These are phyloP conservation scores for Magallana gigas DNA, from an alignment of 1,140 invertebrate species.

Conservation along the genomic window DNA sequence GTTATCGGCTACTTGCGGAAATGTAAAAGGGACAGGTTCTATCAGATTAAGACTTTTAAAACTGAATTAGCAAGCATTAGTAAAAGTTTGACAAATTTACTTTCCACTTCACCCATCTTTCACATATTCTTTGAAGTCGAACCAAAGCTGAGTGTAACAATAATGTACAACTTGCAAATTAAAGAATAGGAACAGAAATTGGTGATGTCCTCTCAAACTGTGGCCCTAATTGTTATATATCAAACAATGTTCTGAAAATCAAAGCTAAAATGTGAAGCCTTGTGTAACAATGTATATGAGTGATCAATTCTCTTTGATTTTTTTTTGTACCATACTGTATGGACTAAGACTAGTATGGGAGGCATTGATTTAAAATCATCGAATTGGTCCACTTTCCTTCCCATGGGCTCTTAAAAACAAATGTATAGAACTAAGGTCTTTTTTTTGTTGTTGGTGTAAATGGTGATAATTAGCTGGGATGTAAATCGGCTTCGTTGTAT, in stretches of 20 bases:
- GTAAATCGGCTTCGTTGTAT: not conserved
- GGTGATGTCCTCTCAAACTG: slow-evolving; percentile 3
- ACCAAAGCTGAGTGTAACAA: not conserved
- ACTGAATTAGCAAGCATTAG: slow-evolving; percentile 28
- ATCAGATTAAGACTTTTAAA: slow-evolving; percentile 21
- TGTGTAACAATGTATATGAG: not conserved
- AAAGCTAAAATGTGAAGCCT: not conserved
- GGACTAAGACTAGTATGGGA: not conserved
- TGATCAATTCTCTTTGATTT: slow-evolving; percentile 36
- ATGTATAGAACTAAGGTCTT: not conserved
- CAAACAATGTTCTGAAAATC: slow-evolving; percentile 2
- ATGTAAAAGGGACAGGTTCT: slow-evolving; percentile 4
- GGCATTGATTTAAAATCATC: not conserved
- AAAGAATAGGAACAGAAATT: not conserved
- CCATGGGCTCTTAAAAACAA: not conserved
- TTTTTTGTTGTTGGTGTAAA: not conserved
- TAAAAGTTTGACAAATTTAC: slow-evolving; percentile 28
- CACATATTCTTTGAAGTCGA: slow-evolving; percentile 17
- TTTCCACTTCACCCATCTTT: slow-evolving; percentile 28
- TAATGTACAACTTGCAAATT: slow-evolving; percentile 23
- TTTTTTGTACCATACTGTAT: not conserved
- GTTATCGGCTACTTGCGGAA: slow-evolving; percentile 16
- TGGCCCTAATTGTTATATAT: not conserved
- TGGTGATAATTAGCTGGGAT: not conserved
- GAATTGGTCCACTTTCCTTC: slow-evolving; percentile 19